phyloP scores from a whole-genome alignment of 2,113 vertebrate genomes.

The Nothocercus julius region DNA sequence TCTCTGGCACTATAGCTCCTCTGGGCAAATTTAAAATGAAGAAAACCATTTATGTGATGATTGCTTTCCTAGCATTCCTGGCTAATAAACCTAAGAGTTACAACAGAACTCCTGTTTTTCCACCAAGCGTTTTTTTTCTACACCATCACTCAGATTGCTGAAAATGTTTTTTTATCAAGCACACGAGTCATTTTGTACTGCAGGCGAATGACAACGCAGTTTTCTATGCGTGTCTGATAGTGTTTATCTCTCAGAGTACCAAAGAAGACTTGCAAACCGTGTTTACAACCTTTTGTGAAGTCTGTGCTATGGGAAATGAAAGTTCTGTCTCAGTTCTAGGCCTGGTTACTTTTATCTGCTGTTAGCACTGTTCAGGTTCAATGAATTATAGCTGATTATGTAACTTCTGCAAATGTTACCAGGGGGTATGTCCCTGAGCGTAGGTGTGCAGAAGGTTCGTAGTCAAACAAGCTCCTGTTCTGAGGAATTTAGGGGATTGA shows the following conservation, averaged over 20 bases:
- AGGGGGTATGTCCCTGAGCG: neutral
- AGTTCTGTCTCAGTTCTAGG: neutral
- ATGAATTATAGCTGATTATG: neutral
- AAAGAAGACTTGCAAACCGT: neutral
- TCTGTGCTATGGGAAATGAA: neutral
- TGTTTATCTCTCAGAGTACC: neutral
- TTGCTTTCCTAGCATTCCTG: neutral
- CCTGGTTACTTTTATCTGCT: neutral
- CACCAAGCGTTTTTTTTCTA: neutral
- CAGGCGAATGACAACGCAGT: neutral
- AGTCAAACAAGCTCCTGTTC: neutral
- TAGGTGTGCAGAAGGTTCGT: neutral
- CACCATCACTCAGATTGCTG: neutral
- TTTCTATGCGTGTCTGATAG: neutral
- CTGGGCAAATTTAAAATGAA: neutral
- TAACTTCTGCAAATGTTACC: neutral
- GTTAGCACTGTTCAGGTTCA: neutral
- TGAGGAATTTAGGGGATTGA: neutral
- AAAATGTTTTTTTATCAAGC: neutral
- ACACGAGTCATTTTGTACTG: neutral
- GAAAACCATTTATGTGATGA: neutral
- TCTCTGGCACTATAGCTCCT: neutral
- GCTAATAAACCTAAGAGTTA: neutral
- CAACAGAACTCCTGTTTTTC: neutral
- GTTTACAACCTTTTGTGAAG: neutral